A percentile compares a stretch with the other conserved stretches of the same genome.
These are phyloP conservation scores for Cecropterus lyciades DNA, from an alignment of 1,140 invertebrate genomes.

Conservation along the genomic window DNA sequence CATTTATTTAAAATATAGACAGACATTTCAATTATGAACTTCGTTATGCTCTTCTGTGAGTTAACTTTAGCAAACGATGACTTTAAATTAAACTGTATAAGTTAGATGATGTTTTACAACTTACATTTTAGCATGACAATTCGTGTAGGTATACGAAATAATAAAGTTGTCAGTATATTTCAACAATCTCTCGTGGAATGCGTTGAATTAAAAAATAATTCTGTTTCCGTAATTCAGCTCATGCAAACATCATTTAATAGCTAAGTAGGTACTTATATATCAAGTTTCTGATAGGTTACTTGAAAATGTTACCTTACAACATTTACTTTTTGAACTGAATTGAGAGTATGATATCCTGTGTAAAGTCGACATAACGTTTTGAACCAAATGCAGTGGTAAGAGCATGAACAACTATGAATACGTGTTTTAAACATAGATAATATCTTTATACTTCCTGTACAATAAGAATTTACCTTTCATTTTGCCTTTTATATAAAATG, in stretches of 20 bases:
- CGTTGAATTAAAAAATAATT: neutral
- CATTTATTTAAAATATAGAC: no score
- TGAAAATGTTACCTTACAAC: neutral
- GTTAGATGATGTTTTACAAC: neutral
- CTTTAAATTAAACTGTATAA: no score
- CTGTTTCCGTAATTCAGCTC: constrained; percentile 1
- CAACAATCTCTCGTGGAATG: neutral
- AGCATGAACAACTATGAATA: neutral
- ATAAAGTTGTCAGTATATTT: constrained; percentile 1
- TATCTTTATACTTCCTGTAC: no score
- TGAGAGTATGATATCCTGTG: neutral
- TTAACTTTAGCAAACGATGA: no score
- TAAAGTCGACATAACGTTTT: neutral
- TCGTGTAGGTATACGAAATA: neutral
- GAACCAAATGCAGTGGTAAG: neutral
- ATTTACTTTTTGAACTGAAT: neutral
- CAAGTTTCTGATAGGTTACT: neutral
- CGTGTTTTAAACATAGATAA: neutral
- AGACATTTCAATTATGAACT: no score
- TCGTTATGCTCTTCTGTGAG: no score
- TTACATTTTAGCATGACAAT: neutral
- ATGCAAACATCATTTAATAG: neutral
- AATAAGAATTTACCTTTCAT: no score
- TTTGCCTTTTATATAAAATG: no score
- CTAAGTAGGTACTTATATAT: neutral